Conservation (phyloP, 2,113 vertebrate genomes). For the Anolis sagrei region DNA sequence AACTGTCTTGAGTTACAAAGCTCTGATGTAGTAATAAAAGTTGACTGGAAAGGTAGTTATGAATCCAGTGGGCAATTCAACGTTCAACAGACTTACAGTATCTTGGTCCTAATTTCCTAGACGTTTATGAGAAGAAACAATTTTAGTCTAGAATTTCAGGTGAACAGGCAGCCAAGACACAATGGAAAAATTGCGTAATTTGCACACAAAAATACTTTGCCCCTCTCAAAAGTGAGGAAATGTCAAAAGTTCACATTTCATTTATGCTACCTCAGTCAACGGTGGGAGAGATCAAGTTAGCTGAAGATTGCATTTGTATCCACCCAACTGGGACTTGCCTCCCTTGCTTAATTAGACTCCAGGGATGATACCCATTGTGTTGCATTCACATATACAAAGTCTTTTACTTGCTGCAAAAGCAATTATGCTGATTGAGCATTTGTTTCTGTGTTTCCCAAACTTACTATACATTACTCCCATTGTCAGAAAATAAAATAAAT, state of each 20-base stretch:
- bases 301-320: constrained; percentile 22
- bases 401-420: constrained; percentile 18
- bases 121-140: no score
- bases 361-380: constrained; percentile 33
- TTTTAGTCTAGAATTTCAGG: no score
- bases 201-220: not conserved
- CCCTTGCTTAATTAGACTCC: constrained; percentile 31
- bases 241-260: not conserved
- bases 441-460: constrained; percentile 45
- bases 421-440: constrained; percentile 18
- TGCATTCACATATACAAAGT: not conserved
- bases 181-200: no score
- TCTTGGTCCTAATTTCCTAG: no score
- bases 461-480: constrained; percentile 45
- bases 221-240: not conserved
- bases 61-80: not conserved
- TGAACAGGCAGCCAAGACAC: no score
- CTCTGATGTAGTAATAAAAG: not conserved
- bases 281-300: fast-evolving
- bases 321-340: constrained; percentile 28
- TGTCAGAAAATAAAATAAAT: constrained; percentile 68
- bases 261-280: not conserved
- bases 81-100: not conserved
- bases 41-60: not conserved
- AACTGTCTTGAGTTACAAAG: not conserved